Evolutionary conservation across 2,888 invertebrate species (phyloP), one percentile per base, ranked within the genome.

Genomic region (Calameuta pallipes): DNA sequence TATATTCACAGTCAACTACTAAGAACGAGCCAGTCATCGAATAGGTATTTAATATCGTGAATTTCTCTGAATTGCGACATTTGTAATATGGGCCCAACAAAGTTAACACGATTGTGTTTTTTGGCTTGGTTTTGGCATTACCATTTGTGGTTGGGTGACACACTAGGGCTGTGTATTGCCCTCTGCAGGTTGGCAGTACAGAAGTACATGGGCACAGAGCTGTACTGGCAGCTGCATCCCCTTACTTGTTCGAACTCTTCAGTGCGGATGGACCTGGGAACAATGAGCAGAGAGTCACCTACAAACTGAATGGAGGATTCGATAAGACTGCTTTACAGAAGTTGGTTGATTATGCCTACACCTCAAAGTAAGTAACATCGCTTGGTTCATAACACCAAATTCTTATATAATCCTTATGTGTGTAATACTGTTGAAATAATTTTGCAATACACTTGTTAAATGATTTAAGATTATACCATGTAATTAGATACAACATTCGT

Each of bases 311-410:
- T 88, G 94, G 94, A 30, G 94, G 94, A 70, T 92, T 95, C 81
- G 95, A 95, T 86, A 94, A 93, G 85, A 93, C 93, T 74, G 95
- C 96, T 75, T 93, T 97, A 88, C 94, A 95, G 85, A 94, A 94
- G 82, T 93, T 97, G 73, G 94, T 97, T 74, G 95, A 97, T 89
- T 97, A 95, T 92, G 96, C 96, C 75, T 98, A 97, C 92, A 97
- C 97, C 30, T 95, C 96, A 37, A 94, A 94, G 92, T 94, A 88
- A 87, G 82, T 75, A 68, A 73, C 9, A 9, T 56, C 23, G 23
- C 41, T 56, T 56, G 23, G 23, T 56, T 56, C 23, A 9, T 56
- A 9, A 56, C 23, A 56, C 23, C 23, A 56, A 56, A 15, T 23
- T 56, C 41, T 56, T 23, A 23, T 56, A 56, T 9, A 56, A 6